Base-by-base conservation (phyloP, 53 echinoderm and acorn worm genomes). In the Zoroaster sp. region DNA sequence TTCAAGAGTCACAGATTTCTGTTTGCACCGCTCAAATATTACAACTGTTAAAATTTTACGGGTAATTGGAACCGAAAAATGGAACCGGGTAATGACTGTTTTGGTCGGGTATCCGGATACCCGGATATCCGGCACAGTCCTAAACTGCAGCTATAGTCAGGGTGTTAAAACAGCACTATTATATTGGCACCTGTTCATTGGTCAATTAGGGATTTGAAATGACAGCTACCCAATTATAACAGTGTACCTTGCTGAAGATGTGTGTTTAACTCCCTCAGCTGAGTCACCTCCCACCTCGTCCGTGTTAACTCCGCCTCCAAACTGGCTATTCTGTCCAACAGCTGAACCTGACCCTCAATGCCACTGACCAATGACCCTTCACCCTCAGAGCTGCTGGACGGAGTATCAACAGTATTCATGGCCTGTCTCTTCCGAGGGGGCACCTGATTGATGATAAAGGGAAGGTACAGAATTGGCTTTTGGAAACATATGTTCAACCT, bases 241-340 rank as follows among this genome's bases (percentile, higher is more conserved):
- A 63, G n/a, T 32, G 3, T 66, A 85, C 85, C 85, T 85, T 85
- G 71, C 40, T 85, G 85, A 9, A 85, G 85, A 20, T 43, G 28
- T 2, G 85, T 71, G 68, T 85, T 85, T 12, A 85, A 35, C 5
- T 71, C 85, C 25, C 69, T 69, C 47, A 85, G 38, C 36, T 85
- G 85, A 2, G 70, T 35, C 9, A 85, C 47, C 37, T 85, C 85
- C 51, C 46, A 70, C 34, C 35, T 85, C 25, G 85, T 35, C 37
- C 85, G 72, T 2, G 71, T 34, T 32, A 85, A 34, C 51, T 85
- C 85, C 11, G 47, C 49, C 85, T 85, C 85, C 31, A 85, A 35
- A 35, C 47, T 85, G 15, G 17, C 36, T 8, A 85, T 47, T 14
- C 70, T 45, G 9, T 85, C 85, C 51, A 71, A 35, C 35, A 85